A percentile compares a stretch with the other conserved stretches of the same genome.
These are phyloP conservation scores for Drosophila pallidifrons DNA, from an alignment of 1,140 invertebrate genomes.

Conservation along the genomic window DNA sequence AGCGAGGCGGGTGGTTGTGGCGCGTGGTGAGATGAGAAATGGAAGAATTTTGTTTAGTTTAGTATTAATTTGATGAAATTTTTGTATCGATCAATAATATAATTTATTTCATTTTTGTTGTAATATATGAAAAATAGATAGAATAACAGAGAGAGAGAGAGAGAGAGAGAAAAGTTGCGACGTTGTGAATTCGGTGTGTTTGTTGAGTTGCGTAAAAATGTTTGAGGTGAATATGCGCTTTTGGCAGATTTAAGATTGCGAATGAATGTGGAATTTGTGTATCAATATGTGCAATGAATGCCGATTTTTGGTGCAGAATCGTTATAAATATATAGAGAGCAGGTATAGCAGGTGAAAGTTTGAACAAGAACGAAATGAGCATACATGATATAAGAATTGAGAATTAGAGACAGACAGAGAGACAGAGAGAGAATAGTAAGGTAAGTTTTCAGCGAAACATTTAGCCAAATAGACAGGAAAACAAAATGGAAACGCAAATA, in stretches of 20 bases:
- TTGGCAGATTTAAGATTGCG: neutral
- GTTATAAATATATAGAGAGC: neutral
- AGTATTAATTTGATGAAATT: conserved; percentile 38
- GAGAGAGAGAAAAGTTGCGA: conserved; percentile 13
- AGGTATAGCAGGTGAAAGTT: neutral
- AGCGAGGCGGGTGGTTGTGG: conserved; percentile 5
- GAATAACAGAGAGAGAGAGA: conserved; percentile 17
- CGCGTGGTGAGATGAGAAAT: conserved; percentile 70
- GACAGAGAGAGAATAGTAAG: neutral
- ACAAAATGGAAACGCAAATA: neutral
- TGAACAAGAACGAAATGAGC: conserved; percentile 13
- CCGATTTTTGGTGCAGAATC: conserved; percentile 19
- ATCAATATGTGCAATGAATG: conserved; percentile 13
- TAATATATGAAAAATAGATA: neutral
- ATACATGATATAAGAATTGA: neutral
- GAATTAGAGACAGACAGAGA: conserved; percentile 6
- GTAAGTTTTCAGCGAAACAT: conserved; percentile 22
- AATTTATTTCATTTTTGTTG: conserved; percentile 1
- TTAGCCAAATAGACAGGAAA: conserved; percentile 15
- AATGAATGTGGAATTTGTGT: neutral
- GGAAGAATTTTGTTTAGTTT: conserved; percentile 69
- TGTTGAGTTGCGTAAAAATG: neutral
- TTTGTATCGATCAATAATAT: conserved; percentile 32
- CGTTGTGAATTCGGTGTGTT: conserved; percentile 35
- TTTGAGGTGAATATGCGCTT: conserved; percentile 7